Evolutionary conservation across 1,140 invertebrate genomes (phyloP).

Genomic region (Scaptomyza hsui): DNA sequence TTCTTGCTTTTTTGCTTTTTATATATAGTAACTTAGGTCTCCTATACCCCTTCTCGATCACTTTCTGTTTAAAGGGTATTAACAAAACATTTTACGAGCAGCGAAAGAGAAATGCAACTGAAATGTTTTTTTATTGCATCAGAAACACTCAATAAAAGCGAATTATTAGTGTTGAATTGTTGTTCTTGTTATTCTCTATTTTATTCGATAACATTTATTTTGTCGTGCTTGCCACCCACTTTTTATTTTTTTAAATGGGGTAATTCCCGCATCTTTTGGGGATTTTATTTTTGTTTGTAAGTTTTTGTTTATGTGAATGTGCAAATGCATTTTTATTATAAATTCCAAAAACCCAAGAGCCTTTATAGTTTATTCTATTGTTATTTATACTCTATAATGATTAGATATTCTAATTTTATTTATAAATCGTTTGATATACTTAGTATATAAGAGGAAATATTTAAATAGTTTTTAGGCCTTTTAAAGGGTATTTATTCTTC

Average conservation of each 20-base stretch:
- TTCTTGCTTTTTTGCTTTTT: not conserved
- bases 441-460: too few species aligned
- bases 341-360: conserved; percentile 51
- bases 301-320: conserved; percentile 30
- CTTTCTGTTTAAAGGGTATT: conserved; percentile 5
- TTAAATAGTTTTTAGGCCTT: not conserved
- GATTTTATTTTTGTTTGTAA: conserved; percentile 18
- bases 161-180: conserved; percentile 75
- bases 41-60: not conserved
- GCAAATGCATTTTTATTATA: conserved; percentile 71
- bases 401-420: conserved; percentile 13
- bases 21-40: too few species aligned
- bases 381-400: conserved; percentile 15
- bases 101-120: conserved; percentile 59
- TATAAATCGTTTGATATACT: too few species aligned
- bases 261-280: conserved; percentile 6
- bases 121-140: conserved; percentile 76
- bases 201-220: conserved; percentile 11
- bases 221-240: not conserved
- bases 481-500: conserved; percentile 6
- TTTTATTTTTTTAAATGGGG: not conserved
- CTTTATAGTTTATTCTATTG: conserved; percentile 21
- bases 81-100: conserved; percentile 62
- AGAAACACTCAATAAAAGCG: conserved; percentile 83
- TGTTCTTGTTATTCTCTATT: conserved; percentile 38